Evolutionary conservation across 2,113 vertebrate genomes (phyloP).

Genomic region (Muntiacus reevesi): DNA sequence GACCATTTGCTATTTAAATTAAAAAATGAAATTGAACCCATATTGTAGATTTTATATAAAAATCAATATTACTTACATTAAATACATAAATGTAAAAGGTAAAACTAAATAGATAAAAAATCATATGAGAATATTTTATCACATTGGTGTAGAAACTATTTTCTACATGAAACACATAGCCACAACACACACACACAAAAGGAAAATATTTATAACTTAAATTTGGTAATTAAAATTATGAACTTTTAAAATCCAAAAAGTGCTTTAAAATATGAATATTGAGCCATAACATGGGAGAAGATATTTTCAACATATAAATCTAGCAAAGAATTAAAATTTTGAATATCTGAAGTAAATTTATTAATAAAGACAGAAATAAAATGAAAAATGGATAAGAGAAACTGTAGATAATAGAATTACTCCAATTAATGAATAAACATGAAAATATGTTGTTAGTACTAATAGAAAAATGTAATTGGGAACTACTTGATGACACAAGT

Average conservation of each 20-base stretch:
- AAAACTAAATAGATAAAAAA: not conserved
- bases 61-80: not conserved
- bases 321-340: not conserved
- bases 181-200: not conserved
- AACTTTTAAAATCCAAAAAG: not conserved
- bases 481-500: not conserved
- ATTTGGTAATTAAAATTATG: not conserved
- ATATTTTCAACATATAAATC: not conserved
- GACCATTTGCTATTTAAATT: not conserved
- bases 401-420: not conserved
- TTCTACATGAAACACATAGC: not conserved
- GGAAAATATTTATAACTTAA: not conserved
- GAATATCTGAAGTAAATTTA: not conserved
- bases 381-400: not conserved
- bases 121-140: not conserved
- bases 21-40: not conserved
- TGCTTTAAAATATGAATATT: not conserved
- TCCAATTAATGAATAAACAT: not conserved
- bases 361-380: not conserved
- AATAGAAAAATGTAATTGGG: not conserved
- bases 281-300: not conserved
- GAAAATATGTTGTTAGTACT: not conserved
- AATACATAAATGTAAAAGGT: not conserved
- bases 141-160: not conserved
- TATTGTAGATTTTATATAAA: not conserved